phyloP scores from a whole-genome alignment of 1,140 invertebrate genomes.

The Physella acuta region DNA sequence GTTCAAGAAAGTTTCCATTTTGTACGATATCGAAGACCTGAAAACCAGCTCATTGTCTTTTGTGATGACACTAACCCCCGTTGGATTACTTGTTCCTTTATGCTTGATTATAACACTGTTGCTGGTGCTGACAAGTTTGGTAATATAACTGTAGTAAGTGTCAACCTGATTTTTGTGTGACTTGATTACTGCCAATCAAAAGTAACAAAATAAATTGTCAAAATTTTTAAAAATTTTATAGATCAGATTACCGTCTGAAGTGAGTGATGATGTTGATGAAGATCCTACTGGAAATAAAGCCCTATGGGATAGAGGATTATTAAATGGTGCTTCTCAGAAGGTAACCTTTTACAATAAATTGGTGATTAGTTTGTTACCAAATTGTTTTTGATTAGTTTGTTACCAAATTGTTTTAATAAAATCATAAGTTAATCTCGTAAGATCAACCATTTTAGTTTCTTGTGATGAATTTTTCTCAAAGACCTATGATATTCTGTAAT shows the following conservation, averaged over 20 bases:
- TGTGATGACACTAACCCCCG: slow-evolving; percentile 96
- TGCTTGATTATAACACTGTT: slow-evolving; percentile 97
- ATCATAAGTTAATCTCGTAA: neutral
- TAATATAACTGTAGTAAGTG: slow-evolving; percentile 85
- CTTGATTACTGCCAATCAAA: neutral
- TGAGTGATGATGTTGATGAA: slow-evolving; percentile 97
- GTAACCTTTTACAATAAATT: slow-evolving; percentile 35
- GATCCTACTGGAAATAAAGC: slow-evolving; percentile 98
- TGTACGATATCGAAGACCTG: slow-evolving; percentile 89
- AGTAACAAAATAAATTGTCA: too few species aligned
- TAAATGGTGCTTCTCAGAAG: slow-evolving; percentile 98
- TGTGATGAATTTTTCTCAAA: too few species aligned
- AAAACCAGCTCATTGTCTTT: slow-evolving; percentile 98
- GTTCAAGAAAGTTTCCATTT: slow-evolving; percentile 97
- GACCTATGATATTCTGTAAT: too few species aligned
- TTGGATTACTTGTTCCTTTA: slow-evolving; percentile 88
- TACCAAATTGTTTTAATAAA: neutral
- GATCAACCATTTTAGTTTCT: neutral
- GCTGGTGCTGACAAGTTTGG: slow-evolving; percentile 98
- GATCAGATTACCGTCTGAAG: slow-evolving; percentile 82
- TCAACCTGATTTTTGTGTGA: neutral
- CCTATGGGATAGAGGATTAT: slow-evolving; percentile 93
- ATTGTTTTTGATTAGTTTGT: neutral
- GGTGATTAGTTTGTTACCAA: neutral
- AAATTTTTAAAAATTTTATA: too few species aligned